Base-by-base conservation (phyloP, 2,797 vertebrate genomes). In the Crocodylus rhombifer region DNA sequence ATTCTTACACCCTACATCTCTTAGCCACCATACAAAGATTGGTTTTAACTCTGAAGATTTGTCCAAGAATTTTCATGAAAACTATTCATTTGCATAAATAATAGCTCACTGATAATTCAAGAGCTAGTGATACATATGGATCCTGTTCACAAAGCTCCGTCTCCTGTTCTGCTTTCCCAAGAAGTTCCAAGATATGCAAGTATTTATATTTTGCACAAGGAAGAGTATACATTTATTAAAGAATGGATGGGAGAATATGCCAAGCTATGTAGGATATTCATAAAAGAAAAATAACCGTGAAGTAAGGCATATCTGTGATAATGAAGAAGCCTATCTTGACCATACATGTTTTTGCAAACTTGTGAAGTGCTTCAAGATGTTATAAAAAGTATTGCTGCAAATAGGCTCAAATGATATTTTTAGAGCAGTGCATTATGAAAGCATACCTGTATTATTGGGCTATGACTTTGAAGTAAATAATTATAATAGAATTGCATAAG, bases 381-480 rank as follows among this genome's bases (percentile, higher is more conserved):
- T 73, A 9, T 36, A 73, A 81, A 51, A 75, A 93, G 5, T 74
- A 3, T 11, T 14, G 15, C 73, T 93, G 79, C 89, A 74, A 87
- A 11, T 81, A 93, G 71, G 36, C 36, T 20, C 42, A 80, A 82
- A 64, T 93, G 80, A 91, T 91, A 42, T 87, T 90, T 74, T 93
- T 74, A 82, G 33, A 88, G 65, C 62, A 77, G 26, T 1, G 2
- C 58, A 11, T 67, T 93, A 77, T 81, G 65, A 89, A 94, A 92
- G 75, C 61, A 30, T 69, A 33, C 14, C 81, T 80, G 16, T 63
- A 18, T n/a, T 57, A 36, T 73, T 73, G 28, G 62, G 36, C 25
- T 88, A 88, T 85, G 51, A 42, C 89, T 86, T 83, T 82, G 88
- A 95, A 95, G 74, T 55, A 57, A 61, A 10, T 30, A 55, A 77